A percentile compares a stretch with the other conserved stretches of the same genome.
Evolutionary conservation across 2,888 invertebrate genomes (phyloP).

Genomic region (Drosophila flavopinicola): DNA sequence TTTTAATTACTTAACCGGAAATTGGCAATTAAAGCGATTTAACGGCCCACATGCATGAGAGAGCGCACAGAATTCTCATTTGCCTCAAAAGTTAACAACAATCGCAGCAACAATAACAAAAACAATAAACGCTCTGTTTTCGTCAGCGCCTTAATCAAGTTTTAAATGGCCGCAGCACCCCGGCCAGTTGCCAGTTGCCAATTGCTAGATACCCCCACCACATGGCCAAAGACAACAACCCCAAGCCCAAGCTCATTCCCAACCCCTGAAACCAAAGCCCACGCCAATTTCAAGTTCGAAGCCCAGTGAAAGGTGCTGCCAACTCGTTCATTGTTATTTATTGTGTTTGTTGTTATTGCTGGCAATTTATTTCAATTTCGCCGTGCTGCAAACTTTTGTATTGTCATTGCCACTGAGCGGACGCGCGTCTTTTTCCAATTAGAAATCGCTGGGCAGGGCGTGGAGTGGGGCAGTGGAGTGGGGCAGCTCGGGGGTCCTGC

Average conservation of each 20-base stretch:
- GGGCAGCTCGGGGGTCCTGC: not conserved
- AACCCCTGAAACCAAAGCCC: constrained; percentile 18
- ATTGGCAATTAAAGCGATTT: constrained; percentile 82
- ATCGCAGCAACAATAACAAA: constrained; percentile 1
- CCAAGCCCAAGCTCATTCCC: constrained; percentile 6
- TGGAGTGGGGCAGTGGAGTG: not conserved
- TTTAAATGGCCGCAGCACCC: constrained; percentile 58
- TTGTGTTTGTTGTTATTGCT: constrained; percentile 78
- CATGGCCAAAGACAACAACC: constrained; percentile 5
- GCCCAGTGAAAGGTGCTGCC: constrained; percentile 75
- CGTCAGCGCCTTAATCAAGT: constrained; percentile 75
- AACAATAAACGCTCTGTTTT: constrained; percentile 1
- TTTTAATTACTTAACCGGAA: constrained; percentile 81
- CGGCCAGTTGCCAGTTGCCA: not conserved
- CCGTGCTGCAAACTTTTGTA: constrained; percentile 74
- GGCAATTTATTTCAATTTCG: constrained; percentile 82
- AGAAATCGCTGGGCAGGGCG: constrained; percentile 53
- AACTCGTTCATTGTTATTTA: constrained; percentile 80
- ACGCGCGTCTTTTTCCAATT: constrained; percentile 79
- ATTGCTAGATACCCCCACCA: not conserved
- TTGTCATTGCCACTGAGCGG: constrained; percentile 69
- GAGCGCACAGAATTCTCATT: constrained; percentile 46
- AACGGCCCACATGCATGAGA: constrained; percentile 76
- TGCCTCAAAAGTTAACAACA: constrained; percentile 32
- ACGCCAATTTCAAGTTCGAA: too few species aligned